These are phyloP conservation scores for Lobophora halterata DNA, from an alignment of 2,888 invertebrate genomes.

Conservation along the genomic window DNA sequence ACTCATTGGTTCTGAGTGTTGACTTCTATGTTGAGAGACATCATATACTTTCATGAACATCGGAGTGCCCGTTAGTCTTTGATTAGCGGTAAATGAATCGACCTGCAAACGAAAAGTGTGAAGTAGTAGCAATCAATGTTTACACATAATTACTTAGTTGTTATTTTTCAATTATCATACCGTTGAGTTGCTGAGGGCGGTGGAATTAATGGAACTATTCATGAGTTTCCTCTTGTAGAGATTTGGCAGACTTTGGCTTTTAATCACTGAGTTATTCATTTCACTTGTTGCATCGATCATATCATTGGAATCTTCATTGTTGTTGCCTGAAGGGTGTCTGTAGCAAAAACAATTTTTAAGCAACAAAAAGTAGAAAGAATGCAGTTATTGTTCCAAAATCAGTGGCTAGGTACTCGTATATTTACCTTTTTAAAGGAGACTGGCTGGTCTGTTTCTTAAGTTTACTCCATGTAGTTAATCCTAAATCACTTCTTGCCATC, in stretches of 20 bases:
- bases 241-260: constrained; percentile 91
- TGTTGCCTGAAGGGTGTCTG: constrained; percentile 89
- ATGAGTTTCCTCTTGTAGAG: constrained; percentile 80
- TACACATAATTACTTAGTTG: constrained; percentile 24
- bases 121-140: constrained; percentile 30
- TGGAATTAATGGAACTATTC: constrained; percentile 76
- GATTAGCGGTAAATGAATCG: constrained; percentile 73
- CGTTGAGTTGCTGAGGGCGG: constrained; percentile 85
- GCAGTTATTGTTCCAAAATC: neutral
- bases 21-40: constrained; percentile 72
- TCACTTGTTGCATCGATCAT: constrained; percentile 78
- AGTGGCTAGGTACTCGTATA: neutral
- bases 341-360: no score
- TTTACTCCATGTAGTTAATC: constrained; percentile 94
- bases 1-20: constrained; percentile 77
- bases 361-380: no score
- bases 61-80: constrained; percentile 66
- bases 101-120: constrained; percentile 57
- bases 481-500: constrained; percentile 94
- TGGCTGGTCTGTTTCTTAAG: constrained; percentile 87
- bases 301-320: constrained; percentile 83
- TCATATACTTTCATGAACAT: constrained; percentile 76
- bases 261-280: constrained; percentile 82
- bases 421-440: constrained; percentile 82
- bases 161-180: constrained; percentile 69